Base-by-base conservation (phyloP, 2,113 vertebrate genomes). In the Emydocephalus ijimae region DNA sequence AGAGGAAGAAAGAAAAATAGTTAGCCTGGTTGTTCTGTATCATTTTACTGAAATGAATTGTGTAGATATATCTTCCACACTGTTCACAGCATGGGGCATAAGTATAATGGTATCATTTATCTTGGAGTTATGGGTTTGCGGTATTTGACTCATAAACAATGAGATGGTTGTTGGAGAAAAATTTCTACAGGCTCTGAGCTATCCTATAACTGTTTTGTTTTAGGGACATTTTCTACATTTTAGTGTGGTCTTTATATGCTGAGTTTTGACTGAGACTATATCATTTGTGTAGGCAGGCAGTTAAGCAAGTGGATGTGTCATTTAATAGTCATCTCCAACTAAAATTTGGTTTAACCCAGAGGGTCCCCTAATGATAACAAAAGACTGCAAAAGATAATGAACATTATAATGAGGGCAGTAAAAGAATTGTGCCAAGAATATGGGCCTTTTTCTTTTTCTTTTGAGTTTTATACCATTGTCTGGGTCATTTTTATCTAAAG, bases 141-240 rank as follows among this genome's bases (percentile, higher is more conserved):
- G 91, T 92, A 92, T 93, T 93, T 93, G 88, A 93, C 91, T 93
- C 92, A 93, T 93, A 93, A 93, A 93, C 93, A 92, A 87, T 89
- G 85, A 55, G 43, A 92, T 52, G 86, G 52, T 87, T 85, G 87
- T 56, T 89, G 59, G 64, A 43, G 5, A 26, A 21, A 55, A 69
- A 55, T 29, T 88, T 90, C 89, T 86, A 43, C 81, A 86, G 89
- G 56, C n/a, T 48, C 57, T 90, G 81, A 93, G 90, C 86, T 64
- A 59, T 34, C n/a, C 45, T 52, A 6, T 87, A 48, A 87, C 55
- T 39, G 15, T 34, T 93, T 87, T 87, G 88, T 87, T 55, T 87
- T 64, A 64, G n/a, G 56, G 56, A 29, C 56, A 54, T 26, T 52
- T 87, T 59, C 23, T 50, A 90, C 45, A 69, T 90, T 93, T 87